Evolutionary conservation across 2,113 vertebrate genomes (phyloP).

Genomic region (Cricetomys ansorgei): DNA sequence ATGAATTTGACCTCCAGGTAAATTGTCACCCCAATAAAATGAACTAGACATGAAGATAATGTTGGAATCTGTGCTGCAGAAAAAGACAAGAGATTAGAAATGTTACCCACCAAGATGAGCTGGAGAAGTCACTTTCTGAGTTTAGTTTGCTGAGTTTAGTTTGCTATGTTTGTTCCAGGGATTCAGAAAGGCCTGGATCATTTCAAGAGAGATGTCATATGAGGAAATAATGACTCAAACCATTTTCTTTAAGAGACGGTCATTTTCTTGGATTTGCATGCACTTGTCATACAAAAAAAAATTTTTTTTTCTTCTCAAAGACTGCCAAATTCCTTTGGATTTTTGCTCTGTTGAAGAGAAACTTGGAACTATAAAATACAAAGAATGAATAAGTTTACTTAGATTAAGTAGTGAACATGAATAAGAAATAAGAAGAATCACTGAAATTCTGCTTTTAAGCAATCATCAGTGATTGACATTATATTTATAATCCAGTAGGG

Average conservation of each 20-base stretch:
- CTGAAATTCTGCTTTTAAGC: not conserved
- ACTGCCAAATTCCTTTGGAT: not conserved
- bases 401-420: not conserved
- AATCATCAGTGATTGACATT: not conserved
- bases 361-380: not conserved
- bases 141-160: not conserved
- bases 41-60: not conserved
- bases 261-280: not conserved
- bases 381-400: not conserved
- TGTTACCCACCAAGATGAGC: not conserved
- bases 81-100: not conserved
- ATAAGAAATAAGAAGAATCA: not conserved
- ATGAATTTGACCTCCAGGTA: not conserved
- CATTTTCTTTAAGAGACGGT: not conserved
- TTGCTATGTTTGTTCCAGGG: not conserved
- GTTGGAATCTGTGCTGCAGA: not conserved
- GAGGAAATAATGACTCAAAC: not conserved
- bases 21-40: not conserved
- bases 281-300: not conserved
- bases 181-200: not conserved
- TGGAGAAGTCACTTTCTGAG: not conserved
- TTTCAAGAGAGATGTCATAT: not conserved
- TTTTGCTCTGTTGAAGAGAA: conserved; percentile 36
- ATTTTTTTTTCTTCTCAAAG: not conserved
- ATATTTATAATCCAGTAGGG: not conserved